Percentiles rank a stretch among this genome's conserved stretches.
phyloP scores from a whole-genome alignment of 2,113 vertebrate species.

The Colius striatus region DNA sequence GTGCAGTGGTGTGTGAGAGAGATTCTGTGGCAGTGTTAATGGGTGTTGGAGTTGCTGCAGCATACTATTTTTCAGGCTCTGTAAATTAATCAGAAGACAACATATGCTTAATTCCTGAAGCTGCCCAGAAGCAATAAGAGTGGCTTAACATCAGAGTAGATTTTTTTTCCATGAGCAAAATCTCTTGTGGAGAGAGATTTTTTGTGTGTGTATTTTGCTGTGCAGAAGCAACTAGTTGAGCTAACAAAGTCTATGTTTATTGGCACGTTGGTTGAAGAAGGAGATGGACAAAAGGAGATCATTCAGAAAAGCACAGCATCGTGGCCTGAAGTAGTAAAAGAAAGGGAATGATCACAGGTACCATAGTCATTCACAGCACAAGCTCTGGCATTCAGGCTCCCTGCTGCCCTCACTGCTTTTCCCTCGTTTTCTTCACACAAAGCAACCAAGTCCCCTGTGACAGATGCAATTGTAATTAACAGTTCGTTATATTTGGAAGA shows the following conservation, averaged over 20 bases:
- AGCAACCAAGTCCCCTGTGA: not conserved
- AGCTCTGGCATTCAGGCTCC: not conserved
- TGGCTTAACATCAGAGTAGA: not conserved
- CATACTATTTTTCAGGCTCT: not conserved
- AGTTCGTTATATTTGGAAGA: not conserved
- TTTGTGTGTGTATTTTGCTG: not conserved
- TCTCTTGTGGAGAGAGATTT: not conserved
- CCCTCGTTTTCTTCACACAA: not conserved
- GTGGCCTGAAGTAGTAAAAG: not conserved
- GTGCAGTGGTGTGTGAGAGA: no score
- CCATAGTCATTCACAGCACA: fast-evolving
- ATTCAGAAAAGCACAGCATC: not conserved
- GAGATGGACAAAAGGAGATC: not conserved
- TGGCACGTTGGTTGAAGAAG: not conserved
- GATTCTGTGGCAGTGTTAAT: not conserved
- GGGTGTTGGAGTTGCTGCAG: not conserved
- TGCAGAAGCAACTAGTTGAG: not conserved
- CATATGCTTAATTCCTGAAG: not conserved
- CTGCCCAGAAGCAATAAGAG: not conserved
- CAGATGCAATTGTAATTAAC: not conserved
- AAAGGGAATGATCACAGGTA: not conserved
- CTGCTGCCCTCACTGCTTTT: constrained; percentile 1
- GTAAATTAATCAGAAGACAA: not conserved
- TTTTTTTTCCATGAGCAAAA: not conserved
- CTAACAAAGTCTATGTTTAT: not conserved